Conservation (phyloP, 2,113 vertebrate genomes). For the Typhlomys cinereus region DNA sequence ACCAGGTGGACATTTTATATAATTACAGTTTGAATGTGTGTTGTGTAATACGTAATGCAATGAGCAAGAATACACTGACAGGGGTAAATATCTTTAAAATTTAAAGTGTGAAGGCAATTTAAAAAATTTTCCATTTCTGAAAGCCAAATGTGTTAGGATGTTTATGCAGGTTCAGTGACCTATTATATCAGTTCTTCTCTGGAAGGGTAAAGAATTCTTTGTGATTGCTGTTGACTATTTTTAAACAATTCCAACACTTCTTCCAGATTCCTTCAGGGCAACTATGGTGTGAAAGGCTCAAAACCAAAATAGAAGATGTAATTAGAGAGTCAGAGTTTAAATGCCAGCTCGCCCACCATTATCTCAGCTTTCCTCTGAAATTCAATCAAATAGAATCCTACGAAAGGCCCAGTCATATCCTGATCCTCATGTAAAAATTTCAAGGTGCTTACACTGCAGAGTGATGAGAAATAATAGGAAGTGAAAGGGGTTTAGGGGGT, state of each 20-base stretch:
- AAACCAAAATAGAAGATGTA: neutral
- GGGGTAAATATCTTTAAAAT: neutral
- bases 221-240: neutral
- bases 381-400: neutral
- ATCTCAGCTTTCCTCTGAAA: neutral
- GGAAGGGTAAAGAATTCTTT: neutral
- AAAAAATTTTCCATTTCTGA: neutral
- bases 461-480: accelerated
- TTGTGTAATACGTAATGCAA: neutral
- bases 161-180: neutral
- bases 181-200: neutral
- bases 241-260: neutral
- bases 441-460: neutral
- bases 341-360: neutral
- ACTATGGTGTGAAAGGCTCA: neutral
- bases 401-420: neutral
- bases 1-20: neutral
- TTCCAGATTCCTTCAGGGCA: neutral
- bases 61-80: neutral
- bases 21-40: neutral
- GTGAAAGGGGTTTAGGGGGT: no score
- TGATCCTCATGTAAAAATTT: neutral
- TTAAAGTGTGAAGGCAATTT: neutral
- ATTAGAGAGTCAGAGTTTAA: neutral
- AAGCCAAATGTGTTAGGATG: neutral